Evolutionary conservation across 2,797 vertebrate species (phyloP).

Genomic region (Scomberomorus guttatus): DNA sequence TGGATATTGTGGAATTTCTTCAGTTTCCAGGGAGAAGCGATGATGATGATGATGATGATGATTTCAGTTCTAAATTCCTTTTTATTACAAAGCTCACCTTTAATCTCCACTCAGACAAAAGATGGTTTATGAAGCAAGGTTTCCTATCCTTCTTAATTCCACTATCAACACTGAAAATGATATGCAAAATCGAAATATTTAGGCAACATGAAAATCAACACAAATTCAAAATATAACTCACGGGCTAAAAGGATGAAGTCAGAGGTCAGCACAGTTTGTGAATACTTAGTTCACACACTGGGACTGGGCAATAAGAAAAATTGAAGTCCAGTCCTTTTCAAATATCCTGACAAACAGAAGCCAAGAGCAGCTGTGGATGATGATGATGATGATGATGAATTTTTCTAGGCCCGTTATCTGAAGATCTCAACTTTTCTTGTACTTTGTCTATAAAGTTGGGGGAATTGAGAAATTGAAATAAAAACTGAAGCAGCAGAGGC

Average conservation of each 20-base stretch:
- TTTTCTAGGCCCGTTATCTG: no score
- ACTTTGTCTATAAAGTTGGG: no score
- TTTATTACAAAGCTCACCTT: neutral
- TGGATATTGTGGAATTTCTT: neutral
- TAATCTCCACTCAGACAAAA: neutral
- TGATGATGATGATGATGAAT: neutral
- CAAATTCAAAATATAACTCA: neutral
- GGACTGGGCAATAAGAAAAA: neutral
- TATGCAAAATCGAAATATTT: neutral
- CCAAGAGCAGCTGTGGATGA: neutral
- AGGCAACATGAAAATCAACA: neutral
- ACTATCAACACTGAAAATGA: slow-evolving; percentile 9
- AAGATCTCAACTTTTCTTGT: neutral
- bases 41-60: neutral
- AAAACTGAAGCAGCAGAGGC: neutral
- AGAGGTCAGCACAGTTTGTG: neutral
- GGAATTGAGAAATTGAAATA: no score
- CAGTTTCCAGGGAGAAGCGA: neutral
- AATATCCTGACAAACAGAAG: neutral
- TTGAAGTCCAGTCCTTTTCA: neutral
- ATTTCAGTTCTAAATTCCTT: neutral
- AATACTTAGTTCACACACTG: neutral
- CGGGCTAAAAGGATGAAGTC: no score
- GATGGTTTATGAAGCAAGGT: no score
- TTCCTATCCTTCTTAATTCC: slow-evolving; percentile 21